Base-by-base conservation (phyloP, 2,113 vertebrate genomes). In the Nibea coibor region DNA sequence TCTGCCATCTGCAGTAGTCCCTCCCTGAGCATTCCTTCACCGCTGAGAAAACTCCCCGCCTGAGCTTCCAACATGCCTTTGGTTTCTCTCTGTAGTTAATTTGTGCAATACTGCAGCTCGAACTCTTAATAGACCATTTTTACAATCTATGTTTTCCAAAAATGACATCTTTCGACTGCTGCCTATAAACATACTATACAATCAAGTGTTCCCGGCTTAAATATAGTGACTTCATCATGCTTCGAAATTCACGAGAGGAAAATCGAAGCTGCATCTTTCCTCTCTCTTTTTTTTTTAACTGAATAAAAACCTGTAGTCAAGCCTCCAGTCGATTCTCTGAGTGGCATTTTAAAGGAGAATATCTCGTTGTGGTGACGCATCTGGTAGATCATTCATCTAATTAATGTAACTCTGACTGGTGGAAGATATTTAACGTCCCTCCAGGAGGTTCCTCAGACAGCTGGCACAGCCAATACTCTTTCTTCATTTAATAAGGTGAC, bases 1-100 rank as follows among this genome's bases (percentile, higher is more conserved):
- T 94, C 88, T 91, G 90, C 92, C 93, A 92, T 93, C 89, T 89
- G 91, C 89, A 86, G 63, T 45, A 68, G 89, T 92, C 91, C 92
- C 95, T 95, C 94, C 91, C 93, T 86, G 84, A 94, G 91, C 95
- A 95, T 95, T 96, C 95, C 94, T 94, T 71, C 89, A 89, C 88
- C 83, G 81, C 93, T 86, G 87, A 93, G 93, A 95, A 94, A 94
- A 95, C 91, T 94, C 94, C 92, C 91, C 67, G 87, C 89, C 78
- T 90, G 78, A 86, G 86, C 88, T 86, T 93, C 87, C 92, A 94
- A 84, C 87, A 92, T 93, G 92, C 87, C 88, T 92, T 92, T 92
- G 92, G 88, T 90, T 92, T 93, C 84, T 84, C 80, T 86, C 79
- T 90, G 72, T 47, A 82, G 78, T 82, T 92, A 81, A 88, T 91